Base-by-base conservation (phyloP, 2,797 vertebrate species). In the Sciurus vulgaris region DNA sequence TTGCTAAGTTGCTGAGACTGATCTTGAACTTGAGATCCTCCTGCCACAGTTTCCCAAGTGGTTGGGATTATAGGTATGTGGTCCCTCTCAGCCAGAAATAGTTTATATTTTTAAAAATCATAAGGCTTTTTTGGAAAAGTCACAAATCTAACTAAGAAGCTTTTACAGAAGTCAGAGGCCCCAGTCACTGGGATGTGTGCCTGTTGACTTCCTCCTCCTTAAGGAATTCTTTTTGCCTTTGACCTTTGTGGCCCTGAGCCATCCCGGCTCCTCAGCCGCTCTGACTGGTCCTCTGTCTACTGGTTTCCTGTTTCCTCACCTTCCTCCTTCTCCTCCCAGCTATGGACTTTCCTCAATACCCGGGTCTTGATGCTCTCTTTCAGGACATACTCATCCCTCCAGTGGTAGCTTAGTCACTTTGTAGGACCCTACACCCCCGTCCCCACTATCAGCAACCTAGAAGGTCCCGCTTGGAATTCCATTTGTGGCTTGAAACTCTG, bases 231-330 rank as follows among this genome's bases (percentile, higher is more conserved):
- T 22, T 47, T 44, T 10, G 9, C 44, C 10, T 47, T 38, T n/a
- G 63, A 54, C 61, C 77, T 90, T 30, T 18, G 24, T 4, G 3
- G 20, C 15, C 33, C 44, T 4, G 41, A 51, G 35, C 26, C 63
- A n/a, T 3, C 30, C 54, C 12, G 44, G 44, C 20, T 81, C 77
- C 54, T 82, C 84, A 54, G 9, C 51, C 22, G 22, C 33, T 63
- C 83, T 59, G 26, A 63, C 51, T 26, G 30, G 14, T 14, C 17
- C 51, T 93, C 93, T 20, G 73, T 90, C 67, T 76, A 41, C 17
- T 20, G 49, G n/a, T n/a, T 91, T 90, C 87, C 94, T 85, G 38
- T 73, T 94, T 85, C 84, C 63, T 84, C 54, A 35, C 33, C 70
- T 54, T 93, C 73, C 61, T 59, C 67, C 41, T 76, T 72, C 47